Base-by-base conservation (phyloP, 2,797 vertebrate species). In the Remorina albescens region DNA sequence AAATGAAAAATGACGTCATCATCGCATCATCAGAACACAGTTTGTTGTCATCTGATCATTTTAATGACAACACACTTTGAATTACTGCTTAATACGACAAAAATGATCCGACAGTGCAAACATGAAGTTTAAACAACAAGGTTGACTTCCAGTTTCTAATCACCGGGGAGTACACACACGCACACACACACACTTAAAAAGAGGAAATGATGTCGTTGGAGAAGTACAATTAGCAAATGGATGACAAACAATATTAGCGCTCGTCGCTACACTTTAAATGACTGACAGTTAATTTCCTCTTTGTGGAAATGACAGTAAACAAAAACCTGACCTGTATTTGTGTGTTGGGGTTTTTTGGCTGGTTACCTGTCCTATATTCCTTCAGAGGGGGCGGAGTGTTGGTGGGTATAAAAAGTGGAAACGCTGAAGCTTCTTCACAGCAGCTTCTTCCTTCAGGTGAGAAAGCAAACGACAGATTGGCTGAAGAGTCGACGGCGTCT, bases 301-400 rank as follows among this genome's bases (percentile, higher is more conserved):
- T 37, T 70, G 37, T 82, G 75, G 54, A 9, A 75, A 1, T 84
- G 85, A 85, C 85, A 74, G 86, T 85, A 89, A 90, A 86, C 56
- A 74, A 15, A 56, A 5, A 67, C 44, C 46, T 81, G 76, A 84
- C 76, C 74, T 86, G 41, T 42, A 36, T 80, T 30, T 57, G 62
- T 25, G 55, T 12, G 26, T 44, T 51, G 80, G 85, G 85, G 73
- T 66, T 88, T 90, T 87, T 81, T 63, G n/a, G 19, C 55, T 89
- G 85, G 81, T 85, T 84, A 85, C 66, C 72, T 89, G 91, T 44
- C 87, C 90, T 87, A 92, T 58, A 81, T 91, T 90, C 64, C 12
- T 36, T 21, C 1, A 0, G 57, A 74, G 78, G 82, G 82, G 90
- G 88, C 67, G 88, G 91, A 86, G 79, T 47, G 4, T 60, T 55